Conservation (phyloP, 2,888 invertebrate species). For the Apamea monoglypha region DNA sequence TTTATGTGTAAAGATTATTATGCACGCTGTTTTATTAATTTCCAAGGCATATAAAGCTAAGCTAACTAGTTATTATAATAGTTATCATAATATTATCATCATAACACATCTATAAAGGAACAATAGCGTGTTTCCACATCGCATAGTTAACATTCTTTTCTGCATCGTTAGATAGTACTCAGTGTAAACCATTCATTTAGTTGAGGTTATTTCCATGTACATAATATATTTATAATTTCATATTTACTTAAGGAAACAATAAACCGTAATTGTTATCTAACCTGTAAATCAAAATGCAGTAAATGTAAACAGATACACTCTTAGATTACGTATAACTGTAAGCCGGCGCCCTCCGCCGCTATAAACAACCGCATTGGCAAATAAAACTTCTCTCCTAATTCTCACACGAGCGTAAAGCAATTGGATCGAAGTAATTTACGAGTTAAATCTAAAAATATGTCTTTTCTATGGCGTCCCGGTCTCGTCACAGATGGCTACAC, state of each 20-base stretch:
- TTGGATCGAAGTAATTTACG: conserved; percentile 89
- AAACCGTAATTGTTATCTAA: conserved; percentile 46
- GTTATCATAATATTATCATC: conserved; percentile 43
- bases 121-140: conserved; percentile 52
- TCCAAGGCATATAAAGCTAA: conserved; percentile 39
- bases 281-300: conserved; percentile 53
- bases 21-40: conserved; percentile 26
- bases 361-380: conserved; percentile 85
- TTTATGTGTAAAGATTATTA: conserved; percentile 34
- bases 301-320: conserved; percentile 59
- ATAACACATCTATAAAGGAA: conserved; percentile 42
- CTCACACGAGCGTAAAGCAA: conserved; percentile 89
- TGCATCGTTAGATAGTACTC: conserved; percentile 50
- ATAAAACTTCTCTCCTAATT: conserved; percentile 86
- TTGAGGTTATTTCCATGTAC: conserved; percentile 32
- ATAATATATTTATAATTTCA: conserved; percentile 17
- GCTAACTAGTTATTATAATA: conserved; percentile 43
- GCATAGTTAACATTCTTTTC: conserved; percentile 51
- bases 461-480: conserved; percentile 85
- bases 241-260: conserved; percentile 53
- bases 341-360: conserved; percentile 62
- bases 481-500: conserved; percentile 89
- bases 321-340: conserved; percentile 52
- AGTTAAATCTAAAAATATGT: conserved; percentile 90
- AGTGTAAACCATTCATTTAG: conserved; percentile 47